A percentile compares a stretch with the other conserved stretches of the same genome.
These are phyloP conservation scores for Drosophila mayaguana DNA, from an alignment of 2,888 invertebrate species.

Conservation along the genomic window DNA sequence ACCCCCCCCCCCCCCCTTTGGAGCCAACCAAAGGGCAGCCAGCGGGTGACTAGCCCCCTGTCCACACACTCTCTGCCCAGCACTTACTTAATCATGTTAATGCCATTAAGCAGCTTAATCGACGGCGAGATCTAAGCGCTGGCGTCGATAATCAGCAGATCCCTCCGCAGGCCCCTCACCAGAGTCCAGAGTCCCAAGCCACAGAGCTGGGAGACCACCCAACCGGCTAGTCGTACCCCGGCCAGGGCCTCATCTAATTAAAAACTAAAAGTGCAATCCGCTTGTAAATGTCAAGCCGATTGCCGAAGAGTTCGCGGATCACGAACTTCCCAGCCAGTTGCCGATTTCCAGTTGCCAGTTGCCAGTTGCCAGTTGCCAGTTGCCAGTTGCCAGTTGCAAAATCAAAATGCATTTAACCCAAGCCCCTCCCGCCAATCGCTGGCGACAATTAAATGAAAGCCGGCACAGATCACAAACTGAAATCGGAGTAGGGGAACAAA, in stretches of 20 bases:
- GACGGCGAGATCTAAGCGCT: slow-evolving; percentile 78
- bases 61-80: neutral
- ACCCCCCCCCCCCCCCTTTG: slow-evolving; percentile 18
- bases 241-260: slow-evolving; percentile 64
- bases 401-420: slow-evolving; percentile 74
- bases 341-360: slow-evolving; percentile 22
- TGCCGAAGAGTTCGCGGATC: slow-evolving; percentile 67
- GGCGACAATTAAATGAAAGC: slow-evolving; percentile 62
- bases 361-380: slow-evolving; percentile 55
- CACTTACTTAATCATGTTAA: slow-evolving; percentile 76
- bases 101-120: slow-evolving; percentile 80
- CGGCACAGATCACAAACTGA: slow-evolving; percentile 49
- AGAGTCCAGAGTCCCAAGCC: neutral
- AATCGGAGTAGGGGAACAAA: slow-evolving; percentile 12
- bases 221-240: slow-evolving; percentile 28
- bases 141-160: slow-evolving; percentile 69
- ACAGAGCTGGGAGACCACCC: slow-evolving; percentile 54
- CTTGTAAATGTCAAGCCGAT: slow-evolving; percentile 76
- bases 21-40: slow-evolving; percentile 24
- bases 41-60: slow-evolving; percentile 29
- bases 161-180: slow-evolving; percentile 6
- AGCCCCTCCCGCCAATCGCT: slow-evolving; percentile 16
- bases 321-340: slow-evolving; percentile 59
- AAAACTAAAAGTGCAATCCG: slow-evolving; percentile 76
- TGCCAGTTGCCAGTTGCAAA: slow-evolving; percentile 60